Conservation (phyloP, 2,888 invertebrate genomes). For the Xylocampa areola region DNA sequence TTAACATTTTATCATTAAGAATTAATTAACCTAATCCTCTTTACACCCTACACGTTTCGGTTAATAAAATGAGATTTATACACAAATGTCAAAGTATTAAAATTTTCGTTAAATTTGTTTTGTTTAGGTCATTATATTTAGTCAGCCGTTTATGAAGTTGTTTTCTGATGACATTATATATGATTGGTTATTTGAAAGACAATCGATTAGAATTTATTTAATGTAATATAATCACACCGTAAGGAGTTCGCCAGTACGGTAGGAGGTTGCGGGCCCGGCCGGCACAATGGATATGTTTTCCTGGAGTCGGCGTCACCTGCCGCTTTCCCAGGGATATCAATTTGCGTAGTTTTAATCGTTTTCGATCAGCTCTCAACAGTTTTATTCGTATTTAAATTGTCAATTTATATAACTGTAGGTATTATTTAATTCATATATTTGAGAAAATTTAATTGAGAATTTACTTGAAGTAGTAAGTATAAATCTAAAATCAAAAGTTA, state of each 20-base stretch:
- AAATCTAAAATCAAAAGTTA: neutral
- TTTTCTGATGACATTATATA: too few relatives aligned
- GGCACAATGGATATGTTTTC: constrained; percentile 62
- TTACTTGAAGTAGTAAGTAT: too few relatives aligned
- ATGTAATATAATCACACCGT: neutral
- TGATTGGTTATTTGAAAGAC: neutral
- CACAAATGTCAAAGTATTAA: constrained; percentile 12
- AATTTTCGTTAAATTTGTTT: neutral
- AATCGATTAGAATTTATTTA: neutral
- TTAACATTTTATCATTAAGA: constrained; percentile 47
- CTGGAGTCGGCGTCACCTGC: constrained; percentile 72
- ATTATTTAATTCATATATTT: too few relatives aligned
- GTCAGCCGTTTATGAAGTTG: too few relatives aligned
- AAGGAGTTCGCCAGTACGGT: constrained; percentile 4
- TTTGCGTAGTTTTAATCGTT: constrained; percentile 80
- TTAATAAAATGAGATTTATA: constrained; percentile 26
- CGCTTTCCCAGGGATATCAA: constrained; percentile 81
- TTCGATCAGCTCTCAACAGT: constrained; percentile 69
- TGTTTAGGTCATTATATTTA: too few relatives aligned
- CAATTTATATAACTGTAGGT: too few relatives aligned
- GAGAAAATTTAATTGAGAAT: too few relatives aligned
- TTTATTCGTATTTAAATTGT: constrained; percentile 63
- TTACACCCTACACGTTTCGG: constrained; percentile 29
- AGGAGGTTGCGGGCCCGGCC: constrained; percentile 11
- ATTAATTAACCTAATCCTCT: constrained; percentile 55